These are phyloP conservation scores for Thinocorus orbignyianus DNA, from an alignment of 2,113 vertebrate genomes.

Conservation along the genomic window DNA sequence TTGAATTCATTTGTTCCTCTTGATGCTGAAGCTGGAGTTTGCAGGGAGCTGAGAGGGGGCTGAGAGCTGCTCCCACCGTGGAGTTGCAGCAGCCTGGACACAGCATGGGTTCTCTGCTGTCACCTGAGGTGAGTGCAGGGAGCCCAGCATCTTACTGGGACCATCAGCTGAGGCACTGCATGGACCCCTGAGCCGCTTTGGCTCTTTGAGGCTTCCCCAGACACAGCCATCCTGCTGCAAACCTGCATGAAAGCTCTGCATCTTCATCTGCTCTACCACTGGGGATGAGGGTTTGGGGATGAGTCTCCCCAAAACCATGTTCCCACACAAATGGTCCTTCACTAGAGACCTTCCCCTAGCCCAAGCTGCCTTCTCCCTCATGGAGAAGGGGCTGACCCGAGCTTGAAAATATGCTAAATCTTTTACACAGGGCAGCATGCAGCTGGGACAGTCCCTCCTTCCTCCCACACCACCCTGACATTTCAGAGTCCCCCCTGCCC, in stretches of 20 bases:
- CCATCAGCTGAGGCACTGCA: accelerated
- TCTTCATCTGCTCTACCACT: neutral
- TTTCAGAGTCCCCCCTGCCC: neutral
- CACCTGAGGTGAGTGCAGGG: neutral
- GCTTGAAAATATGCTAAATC: neutral
- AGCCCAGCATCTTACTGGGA: neutral
- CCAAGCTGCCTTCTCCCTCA: neutral
- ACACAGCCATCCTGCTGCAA: neutral
- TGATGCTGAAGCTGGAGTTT: neutral
- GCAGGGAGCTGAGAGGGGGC: neutral
- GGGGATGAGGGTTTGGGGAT: neutral
- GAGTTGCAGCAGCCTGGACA: neutral
- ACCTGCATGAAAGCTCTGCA: neutral
- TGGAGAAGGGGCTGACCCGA: neutral
- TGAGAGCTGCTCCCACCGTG: neutral
- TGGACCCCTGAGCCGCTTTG: neutral
- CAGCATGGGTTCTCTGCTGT: neutral
- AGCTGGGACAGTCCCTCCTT: neutral
- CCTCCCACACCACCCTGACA: neutral
- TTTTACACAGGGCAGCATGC: neutral
- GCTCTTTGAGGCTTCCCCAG: neutral
- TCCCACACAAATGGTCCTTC: neutral
- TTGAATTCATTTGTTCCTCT: neutral
- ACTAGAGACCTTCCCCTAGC: neutral
- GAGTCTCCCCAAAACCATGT: neutral